These are phyloP conservation scores for Scolopax bukidnonensis DNA, from an alignment of 2,797 vertebrate species.

Conservation along the genomic window DNA sequence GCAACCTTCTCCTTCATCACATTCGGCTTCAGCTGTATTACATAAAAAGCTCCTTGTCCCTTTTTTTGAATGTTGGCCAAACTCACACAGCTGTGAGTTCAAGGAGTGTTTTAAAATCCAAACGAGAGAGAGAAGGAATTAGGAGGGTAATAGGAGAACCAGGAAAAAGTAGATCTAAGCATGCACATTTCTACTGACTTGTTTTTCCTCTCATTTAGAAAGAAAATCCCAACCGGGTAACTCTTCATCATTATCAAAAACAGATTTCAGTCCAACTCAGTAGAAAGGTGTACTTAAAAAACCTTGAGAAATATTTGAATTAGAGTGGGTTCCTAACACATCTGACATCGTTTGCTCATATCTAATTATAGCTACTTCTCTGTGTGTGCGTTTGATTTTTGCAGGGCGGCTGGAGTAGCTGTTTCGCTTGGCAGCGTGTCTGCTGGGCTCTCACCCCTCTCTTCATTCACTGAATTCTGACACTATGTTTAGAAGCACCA, in stretches of 20 bases:
- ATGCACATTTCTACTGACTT: rapidly evolving
- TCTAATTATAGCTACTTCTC: not conserved
- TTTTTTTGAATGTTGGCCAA: not conserved
- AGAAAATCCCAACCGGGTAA: not conserved
- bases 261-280: not conserved
- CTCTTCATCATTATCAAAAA: not conserved
- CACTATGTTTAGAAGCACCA: constrained; percentile 32
- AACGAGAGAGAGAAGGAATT: not conserved
- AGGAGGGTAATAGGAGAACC: not conserved
- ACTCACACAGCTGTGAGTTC: constrained; percentile 6
- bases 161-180: not conserved
- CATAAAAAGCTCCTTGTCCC: not conserved
- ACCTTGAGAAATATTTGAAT: not conserved
- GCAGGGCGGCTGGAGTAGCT: not conserved
- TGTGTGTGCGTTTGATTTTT: not conserved
- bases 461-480: not conserved
- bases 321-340: not conserved
- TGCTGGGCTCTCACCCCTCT: not conserved
- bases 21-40: not conserved
- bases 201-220: not conserved
- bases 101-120: not conserved
- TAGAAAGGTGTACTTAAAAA: not conserved
- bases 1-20: not conserved
- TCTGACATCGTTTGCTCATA: not conserved
- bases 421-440: not conserved